These are phyloP conservation scores for Pseudomyrmex gracilis DNA, from an alignment of 1,140 invertebrate species.

Conservation along the genomic window DNA sequence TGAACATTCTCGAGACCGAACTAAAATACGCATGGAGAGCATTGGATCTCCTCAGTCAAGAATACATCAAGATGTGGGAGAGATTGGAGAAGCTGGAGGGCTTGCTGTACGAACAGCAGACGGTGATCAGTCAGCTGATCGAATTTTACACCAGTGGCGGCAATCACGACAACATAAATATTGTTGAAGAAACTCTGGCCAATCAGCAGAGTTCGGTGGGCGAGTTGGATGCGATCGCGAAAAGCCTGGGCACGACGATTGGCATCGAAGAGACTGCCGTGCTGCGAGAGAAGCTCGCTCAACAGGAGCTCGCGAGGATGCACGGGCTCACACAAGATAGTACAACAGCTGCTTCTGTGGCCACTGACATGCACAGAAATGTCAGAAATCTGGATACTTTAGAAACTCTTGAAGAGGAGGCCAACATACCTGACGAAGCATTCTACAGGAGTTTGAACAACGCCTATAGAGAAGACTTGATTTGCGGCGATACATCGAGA, in stretches of 20 bases:
- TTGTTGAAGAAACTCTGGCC: constrained; percentile 75
- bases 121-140: constrained; percentile 95
- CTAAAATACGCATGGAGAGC: constrained; percentile 96
- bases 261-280: constrained; percentile 81
- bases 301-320: constrained; percentile 82
- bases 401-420: constrained; percentile 84
- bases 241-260: constrained; percentile 81
- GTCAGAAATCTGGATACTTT: constrained; percentile 85
- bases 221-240: constrained; percentile 81
- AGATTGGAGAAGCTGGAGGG: constrained; percentile 96
- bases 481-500: constrained; percentile 88
- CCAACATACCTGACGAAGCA: constrained; percentile 91
- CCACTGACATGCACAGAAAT: constrained; percentile 82
- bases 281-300: constrained; percentile 80
- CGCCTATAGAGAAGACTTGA: constrained; percentile 93
- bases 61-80: constrained; percentile 98
- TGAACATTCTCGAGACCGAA: constrained; percentile 95
- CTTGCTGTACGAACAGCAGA: constrained; percentile 95
- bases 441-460: constrained; percentile 96
- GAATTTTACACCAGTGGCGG: constrained; percentile 89
- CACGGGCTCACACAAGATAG: constrained; percentile 80
- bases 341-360: constrained; percentile 78
- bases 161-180: constrained; percentile 75
- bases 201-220: constrained; percentile 78
- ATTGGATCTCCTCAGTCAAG: constrained; percentile 94